Evolutionary conservation across 2,888 invertebrate species (phyloP).

Genomic region (Electrophaes corylata): DNA sequence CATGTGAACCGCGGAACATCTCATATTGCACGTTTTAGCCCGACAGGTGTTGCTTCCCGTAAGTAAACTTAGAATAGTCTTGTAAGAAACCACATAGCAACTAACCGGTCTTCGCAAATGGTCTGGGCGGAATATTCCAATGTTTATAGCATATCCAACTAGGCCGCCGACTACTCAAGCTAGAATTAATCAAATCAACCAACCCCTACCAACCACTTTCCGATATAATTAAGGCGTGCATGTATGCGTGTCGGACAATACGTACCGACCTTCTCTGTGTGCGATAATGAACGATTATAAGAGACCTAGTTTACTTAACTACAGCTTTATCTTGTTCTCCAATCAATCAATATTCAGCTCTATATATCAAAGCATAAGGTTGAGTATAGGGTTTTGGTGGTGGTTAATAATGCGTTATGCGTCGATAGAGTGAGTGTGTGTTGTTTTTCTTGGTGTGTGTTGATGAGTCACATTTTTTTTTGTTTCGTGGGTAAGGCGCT

Average conservation of each 20-base stretch:
- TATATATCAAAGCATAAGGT: slow-evolving; percentile 66
- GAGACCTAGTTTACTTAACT: slow-evolving; percentile 72
- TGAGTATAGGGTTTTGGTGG: slow-evolving; percentile 61
- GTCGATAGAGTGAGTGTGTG: slow-evolving; percentile 54
- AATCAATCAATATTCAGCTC: slow-evolving; percentile 53
- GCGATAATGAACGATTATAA: slow-evolving; percentile 84
- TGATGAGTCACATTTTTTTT: slow-evolving; percentile 86
- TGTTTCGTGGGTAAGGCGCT: slow-evolving; percentile 84
- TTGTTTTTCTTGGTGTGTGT: slow-evolving; percentile 76
- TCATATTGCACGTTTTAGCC: too few relatives aligned
- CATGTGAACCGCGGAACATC: too few relatives aligned
- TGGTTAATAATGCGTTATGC: slow-evolving; percentile 53
- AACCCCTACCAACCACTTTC: slow-evolving; percentile 83
- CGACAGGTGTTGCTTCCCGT: slow-evolving; percentile 32
- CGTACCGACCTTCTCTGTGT: slow-evolving; percentile 72
- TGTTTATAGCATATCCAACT: slow-evolving; percentile 77
- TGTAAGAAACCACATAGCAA: slow-evolving; percentile 62
- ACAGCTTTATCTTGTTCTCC: slow-evolving; percentile 55
- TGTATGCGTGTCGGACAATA: slow-evolving; percentile 78
- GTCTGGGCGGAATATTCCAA: slow-evolving; percentile 71
- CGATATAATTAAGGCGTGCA: slow-evolving; percentile 82
- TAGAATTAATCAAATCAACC: slow-evolving; percentile 84
- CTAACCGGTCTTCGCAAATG: slow-evolving; percentile 55
- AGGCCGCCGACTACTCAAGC: slow-evolving; percentile 74
- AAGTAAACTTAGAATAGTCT: slow-evolving; percentile 37